Base-by-base conservation (phyloP, 2,888 invertebrate genomes). In the Rotaria socialis region DNA sequence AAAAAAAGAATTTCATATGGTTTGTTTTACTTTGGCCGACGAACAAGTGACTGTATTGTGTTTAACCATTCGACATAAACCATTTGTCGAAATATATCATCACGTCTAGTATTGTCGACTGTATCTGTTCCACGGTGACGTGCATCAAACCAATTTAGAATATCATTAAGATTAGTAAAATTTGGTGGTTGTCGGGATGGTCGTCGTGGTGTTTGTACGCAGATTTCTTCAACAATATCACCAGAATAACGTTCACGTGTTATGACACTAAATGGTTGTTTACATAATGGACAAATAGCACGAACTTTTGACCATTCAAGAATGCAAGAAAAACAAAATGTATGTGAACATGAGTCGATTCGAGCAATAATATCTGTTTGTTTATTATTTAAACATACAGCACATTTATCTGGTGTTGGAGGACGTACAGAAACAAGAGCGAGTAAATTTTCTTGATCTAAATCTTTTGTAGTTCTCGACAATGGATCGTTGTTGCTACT, bases 291-390 rank as follows among this genome's bases (percentile, higher is more conserved):
- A 91, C 96, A 96, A 90, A 95, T 96, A 0, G 96, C 94, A 92
- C 96, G 96, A 24, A 96, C 94, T 93, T 95, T 96, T 86, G 96
- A 96, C 97, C 97, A 97, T 90, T 96, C 95, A 87, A 95, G 92
- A 55, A 97, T 93, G 90, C 97, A 97, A 88, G 94, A 94, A 90
- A 96, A 97, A 91, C 97, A 97, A 91, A 97, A 97, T 90, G 95
- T 94, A 91, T 97, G 97, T 90, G 95, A 93, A 90, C 97, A 97
- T 3, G 80, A 80, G 47, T 80, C 80, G 5, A 80, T 80, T 22
- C 47, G 47, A n/a, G 80, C 43, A n/a, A 47, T 80, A 47, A 47
- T 19, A 47, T 80, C 47, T 41, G 24, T n/a, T 47, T 47, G 80
- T 80, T 80, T 80, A n/a, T 47, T 47, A 47, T 80, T 80, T 43